Percentiles rank a stretch among this genome's conserved stretches.
Evolutionary conservation across 2,113 vertebrate species (phyloP).

Genomic region (Fregetta grallaria): DNA sequence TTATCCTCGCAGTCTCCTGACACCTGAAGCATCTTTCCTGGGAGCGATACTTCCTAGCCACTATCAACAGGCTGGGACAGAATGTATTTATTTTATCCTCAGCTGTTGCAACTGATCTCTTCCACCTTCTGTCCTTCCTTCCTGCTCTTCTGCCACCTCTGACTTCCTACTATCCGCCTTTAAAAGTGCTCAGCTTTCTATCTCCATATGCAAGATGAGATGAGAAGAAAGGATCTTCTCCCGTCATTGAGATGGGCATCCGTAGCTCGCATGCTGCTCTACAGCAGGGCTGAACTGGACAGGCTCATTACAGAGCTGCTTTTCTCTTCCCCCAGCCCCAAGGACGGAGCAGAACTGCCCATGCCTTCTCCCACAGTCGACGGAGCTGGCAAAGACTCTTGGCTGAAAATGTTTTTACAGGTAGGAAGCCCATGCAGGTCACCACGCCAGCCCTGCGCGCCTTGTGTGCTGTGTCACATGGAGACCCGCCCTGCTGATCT

Average conservation of each 20-base stretch:
- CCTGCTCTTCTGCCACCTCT: not conserved
- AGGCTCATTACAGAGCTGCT: not conserved
- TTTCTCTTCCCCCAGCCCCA: not conserved
- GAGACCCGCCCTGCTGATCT: not conserved
- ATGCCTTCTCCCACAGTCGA: not conserved
- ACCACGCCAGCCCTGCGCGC: rapidly evolving
- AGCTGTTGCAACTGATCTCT: not conserved
- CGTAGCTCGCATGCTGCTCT: not conserved
- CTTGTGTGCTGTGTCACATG: rapidly evolving
- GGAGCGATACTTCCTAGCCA: not conserved
- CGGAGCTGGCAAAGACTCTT: not conserved
- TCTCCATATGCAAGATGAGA: not conserved
- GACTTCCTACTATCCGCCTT: not conserved
- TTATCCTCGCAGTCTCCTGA: not conserved
- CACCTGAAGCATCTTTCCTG: not conserved
- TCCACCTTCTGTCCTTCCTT: not conserved
- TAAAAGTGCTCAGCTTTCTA: not conserved
- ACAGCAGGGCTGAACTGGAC: not conserved
- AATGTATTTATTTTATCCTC: not conserved
- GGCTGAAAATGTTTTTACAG: not conserved
- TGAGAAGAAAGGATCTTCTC: not conserved
- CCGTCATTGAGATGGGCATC: not conserved
- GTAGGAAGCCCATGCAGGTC: not conserved
- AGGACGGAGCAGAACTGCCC: not conserved
- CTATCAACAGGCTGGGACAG: not conserved